Evolutionary conservation across 92 coral and sea anemone species (phyloP).

Genomic region (Pocillopora meandrina): DNA sequence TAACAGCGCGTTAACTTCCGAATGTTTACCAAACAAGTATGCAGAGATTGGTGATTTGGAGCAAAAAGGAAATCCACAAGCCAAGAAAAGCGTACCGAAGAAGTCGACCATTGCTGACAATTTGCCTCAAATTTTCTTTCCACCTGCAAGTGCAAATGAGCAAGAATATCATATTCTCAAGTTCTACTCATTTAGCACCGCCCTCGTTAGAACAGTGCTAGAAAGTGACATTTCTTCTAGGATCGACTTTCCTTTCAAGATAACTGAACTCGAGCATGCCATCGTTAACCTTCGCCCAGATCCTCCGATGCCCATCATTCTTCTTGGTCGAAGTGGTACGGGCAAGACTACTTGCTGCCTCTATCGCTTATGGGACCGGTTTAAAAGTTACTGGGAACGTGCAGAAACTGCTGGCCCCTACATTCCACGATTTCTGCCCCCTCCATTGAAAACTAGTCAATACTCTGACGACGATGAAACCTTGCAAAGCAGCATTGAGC

Average conservation of each 20-base stretch:
- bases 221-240: conserved; percentile 49
- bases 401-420: conserved; percentile 85
- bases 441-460: conserved; percentile 5
- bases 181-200: conserved; percentile 85
- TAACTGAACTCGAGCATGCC: conserved; percentile 95
- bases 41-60: conserved; percentile 22
- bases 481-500: not conserved
- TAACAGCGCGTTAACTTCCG: not conserved
- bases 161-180: conserved; percentile 94
- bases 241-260: conserved; percentile 91
- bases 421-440: conserved; percentile 60
- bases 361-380: conserved; percentile 89
- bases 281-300: conserved; percentile 82
- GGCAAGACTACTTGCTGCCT: conserved; percentile 99
- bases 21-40: conserved; percentile 43
- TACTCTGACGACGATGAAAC: conserved; percentile 9
- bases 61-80: not conserved
- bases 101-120: conserved; percentile 30
- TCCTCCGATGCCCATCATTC: conserved; percentile 74
- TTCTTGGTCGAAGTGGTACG: conserved; percentile 97
- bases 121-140: conserved; percentile 67
- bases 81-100: conserved; percentile 25
- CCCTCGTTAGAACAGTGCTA: conserved; percentile 78
- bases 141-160: conserved; percentile 96
- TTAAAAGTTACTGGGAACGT: conserved; percentile 85